A percentile compares a stretch with the other conserved stretches of the same genome.
Evolutionary conservation across 2,888 invertebrate species (phyloP).

Genomic region (Chaitophorus viminalis): DNA sequence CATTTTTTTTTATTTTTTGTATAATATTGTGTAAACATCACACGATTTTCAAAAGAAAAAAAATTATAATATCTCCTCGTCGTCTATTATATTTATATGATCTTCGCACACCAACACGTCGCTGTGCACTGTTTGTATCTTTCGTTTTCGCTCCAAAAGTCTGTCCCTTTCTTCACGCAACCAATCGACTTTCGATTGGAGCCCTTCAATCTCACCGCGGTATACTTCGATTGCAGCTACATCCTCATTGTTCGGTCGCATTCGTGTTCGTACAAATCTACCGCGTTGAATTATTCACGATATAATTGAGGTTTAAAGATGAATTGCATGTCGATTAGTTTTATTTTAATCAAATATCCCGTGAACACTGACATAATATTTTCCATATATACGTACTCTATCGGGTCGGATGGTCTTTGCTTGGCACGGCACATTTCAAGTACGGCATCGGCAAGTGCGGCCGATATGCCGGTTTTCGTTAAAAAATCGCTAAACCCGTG

Average conservation of each 20-base stretch:
- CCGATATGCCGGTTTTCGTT: conserved; percentile 9
- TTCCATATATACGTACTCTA: conserved; percentile 18
- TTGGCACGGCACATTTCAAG: background rate
- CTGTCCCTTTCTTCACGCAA: background rate
- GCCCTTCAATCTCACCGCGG: background rate
- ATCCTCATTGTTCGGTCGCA: conserved; percentile 47
- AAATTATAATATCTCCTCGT: background rate
- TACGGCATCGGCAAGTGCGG: background rate
- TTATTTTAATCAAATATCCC: background rate
- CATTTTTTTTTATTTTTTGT: background rate
- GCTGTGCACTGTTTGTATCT: background rate
- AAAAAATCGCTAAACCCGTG: conserved; percentile 42
- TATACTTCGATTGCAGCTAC: background rate
- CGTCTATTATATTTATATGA: background rate
- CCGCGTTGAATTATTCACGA: background rate
- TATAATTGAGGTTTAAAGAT: background rate
- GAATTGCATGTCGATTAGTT: background rate
- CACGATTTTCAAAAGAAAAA: too few relatives aligned
- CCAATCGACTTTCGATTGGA: background rate
- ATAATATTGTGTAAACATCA: background rate
- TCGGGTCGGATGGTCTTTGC: conserved; percentile 13
- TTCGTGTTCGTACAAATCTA: conserved; percentile 19
- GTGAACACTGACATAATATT: background rate
- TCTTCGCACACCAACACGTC: background rate
- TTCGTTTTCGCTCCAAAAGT: background rate